A percentile compares a stretch with the other conserved stretches of the same genome.
Evolutionary conservation across 2,797 vertebrate genomes (phyloP).

Genomic region (Cyprinella venusta): DNA sequence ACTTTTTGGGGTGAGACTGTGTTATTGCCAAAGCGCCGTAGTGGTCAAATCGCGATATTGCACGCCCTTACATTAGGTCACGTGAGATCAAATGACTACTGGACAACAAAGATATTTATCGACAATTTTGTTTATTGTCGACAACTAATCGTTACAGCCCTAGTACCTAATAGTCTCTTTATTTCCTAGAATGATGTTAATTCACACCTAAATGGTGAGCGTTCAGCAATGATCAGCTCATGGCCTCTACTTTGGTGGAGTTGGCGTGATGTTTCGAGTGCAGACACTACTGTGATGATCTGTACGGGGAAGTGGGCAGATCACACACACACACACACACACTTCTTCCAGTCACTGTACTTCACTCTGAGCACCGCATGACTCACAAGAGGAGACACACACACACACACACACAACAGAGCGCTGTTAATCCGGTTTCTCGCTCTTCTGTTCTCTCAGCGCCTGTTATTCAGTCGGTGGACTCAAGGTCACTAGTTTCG

Average conservation of each 20-base stretch:
- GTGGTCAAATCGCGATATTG: too few relatives aligned
- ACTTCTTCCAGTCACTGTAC: constrained; percentile 7
- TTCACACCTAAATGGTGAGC: neutral
- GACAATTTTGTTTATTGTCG: too few relatives aligned
- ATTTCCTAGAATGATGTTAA: neutral
- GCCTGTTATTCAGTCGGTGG: neutral
- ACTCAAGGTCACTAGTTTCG: constrained; percentile 23
- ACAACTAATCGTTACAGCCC: too few relatives aligned
- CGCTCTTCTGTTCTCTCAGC: neutral
- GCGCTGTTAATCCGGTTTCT: neutral
- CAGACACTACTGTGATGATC: neutral
- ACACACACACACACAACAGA: constrained; percentile 20
- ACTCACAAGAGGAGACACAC: constrained; percentile 26
- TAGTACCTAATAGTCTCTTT: too few relatives aligned
- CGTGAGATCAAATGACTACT: too few relatives aligned
- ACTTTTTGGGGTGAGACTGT: too few relatives aligned
- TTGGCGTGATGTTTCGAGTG: neutral
- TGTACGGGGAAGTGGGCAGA: constrained; percentile 3
- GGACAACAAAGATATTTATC: too few relatives aligned
- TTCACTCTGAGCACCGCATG: constrained; percentile 23
- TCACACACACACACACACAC: neutral
- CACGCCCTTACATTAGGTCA: too few relatives aligned
- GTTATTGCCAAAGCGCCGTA: too few relatives aligned
- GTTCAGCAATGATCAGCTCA: neutral
- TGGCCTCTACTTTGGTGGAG: neutral